Conservation (phyloP, 2,888 invertebrate genomes). For the Noctua janthe region DNA sequence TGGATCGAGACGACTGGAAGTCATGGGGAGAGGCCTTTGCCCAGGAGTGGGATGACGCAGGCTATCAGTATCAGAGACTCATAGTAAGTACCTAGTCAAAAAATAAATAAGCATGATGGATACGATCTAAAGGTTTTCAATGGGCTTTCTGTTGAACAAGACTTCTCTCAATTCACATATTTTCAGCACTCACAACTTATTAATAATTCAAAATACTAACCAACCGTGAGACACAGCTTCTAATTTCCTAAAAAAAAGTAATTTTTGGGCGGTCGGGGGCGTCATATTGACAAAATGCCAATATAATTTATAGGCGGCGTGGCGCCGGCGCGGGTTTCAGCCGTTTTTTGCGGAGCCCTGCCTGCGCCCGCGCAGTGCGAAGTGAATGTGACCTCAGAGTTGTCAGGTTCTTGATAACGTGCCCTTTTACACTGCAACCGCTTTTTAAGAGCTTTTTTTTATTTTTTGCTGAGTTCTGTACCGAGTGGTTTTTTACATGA, state of each 20-base stretch:
- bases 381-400: constrained; percentile 68
- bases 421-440: constrained; percentile 63
- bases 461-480: constrained; percentile 30
- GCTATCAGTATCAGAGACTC: not conserved
- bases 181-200: not conserved
- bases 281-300: constrained; percentile 84
- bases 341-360: constrained; percentile 70
- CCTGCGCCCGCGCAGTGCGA: constrained; percentile 59
- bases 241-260: constrained; percentile 44
- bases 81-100: not conserved
- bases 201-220: constrained; percentile 37
- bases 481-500: not conserved
- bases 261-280: constrained; percentile 77
- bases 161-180: not conserved
- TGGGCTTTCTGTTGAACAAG: not conserved
- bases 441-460: constrained; percentile 48
- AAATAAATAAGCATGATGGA: not conserved
- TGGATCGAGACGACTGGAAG: not conserved
- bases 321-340: constrained; percentile 75
- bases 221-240: constrained; percentile 58
- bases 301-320: constrained; percentile 84
- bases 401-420: constrained; percentile 67
- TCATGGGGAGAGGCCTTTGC: not conserved
- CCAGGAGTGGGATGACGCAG: not conserved
- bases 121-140: not conserved